A percentile compares a stretch with the other conserved stretches of the same genome.
Evolutionary conservation across 2,888 invertebrate species (phyloP).

Genomic region (Empis stercorea): DNA sequence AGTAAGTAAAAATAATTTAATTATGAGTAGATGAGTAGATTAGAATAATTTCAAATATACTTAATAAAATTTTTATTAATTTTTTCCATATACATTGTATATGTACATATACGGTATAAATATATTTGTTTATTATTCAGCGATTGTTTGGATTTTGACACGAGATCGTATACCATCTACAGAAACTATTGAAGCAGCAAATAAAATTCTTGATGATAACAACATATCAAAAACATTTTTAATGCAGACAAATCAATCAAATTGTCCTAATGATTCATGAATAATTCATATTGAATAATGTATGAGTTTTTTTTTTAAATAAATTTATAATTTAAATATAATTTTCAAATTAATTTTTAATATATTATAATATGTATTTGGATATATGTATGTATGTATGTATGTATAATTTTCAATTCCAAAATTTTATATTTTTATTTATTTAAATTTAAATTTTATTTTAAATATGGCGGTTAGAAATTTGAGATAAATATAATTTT

Average conservation of each 20-base stretch:
- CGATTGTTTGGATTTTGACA: conserved; percentile 18
- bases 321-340: neutral
- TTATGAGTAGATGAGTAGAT: too few relatives aligned
- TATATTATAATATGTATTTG: too few relatives aligned
- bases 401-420: too few relatives aligned
- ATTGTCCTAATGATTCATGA: conserved; percentile 12
- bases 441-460: too few relatives aligned
- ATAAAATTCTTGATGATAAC: conserved; percentile 10
- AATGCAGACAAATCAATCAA: conserved; percentile 13
- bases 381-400: too few relatives aligned
- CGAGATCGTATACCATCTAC: conserved; percentile 12
- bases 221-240: conserved; percentile 12
- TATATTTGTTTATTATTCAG: conserved; percentile 6
- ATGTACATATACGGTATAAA: neutral
- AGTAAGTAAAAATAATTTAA: conserved; percentile 14
- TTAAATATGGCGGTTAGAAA: too few relatives aligned
- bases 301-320: neutral
- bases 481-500: too few relatives aligned
- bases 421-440: too few relatives aligned
- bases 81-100: neutral
- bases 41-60: neutral
- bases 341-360: neutral
- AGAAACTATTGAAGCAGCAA: conserved; percentile 9
- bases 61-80: neutral
- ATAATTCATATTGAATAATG: neutral